Conservation (phyloP, 1,140 invertebrate genomes). For the Lycorma delicatula region DNA sequence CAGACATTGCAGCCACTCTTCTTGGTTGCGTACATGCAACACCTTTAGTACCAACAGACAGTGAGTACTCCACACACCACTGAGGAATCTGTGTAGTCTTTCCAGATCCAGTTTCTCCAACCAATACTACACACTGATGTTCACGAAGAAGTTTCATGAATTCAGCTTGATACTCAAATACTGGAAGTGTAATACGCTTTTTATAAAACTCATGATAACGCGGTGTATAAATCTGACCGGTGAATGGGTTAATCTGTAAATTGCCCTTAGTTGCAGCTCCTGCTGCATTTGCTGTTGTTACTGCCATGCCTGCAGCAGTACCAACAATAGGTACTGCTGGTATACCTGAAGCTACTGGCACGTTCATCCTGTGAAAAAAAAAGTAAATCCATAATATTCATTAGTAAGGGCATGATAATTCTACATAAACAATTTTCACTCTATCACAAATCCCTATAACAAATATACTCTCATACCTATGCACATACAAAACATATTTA, state of each 20-base stretch:
- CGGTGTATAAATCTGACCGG: no score
- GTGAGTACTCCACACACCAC: constrained; percentile 83
- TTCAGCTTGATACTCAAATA: constrained; percentile 95
- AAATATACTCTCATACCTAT: no score
- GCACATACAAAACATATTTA: no score
- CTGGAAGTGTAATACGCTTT: constrained; percentile 86
- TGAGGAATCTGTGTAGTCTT: constrained; percentile 96
- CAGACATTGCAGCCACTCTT: constrained; percentile 97
- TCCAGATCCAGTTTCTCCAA: constrained; percentile 93
- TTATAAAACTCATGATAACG: constrained; percentile 73
- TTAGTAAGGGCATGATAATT: no score
- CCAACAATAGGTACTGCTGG: neutral
- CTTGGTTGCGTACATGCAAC: constrained; percentile 97
- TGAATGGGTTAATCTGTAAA: no score
- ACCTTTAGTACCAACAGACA: constrained; percentile 59
- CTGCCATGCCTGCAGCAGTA: neutral
- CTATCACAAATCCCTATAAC: no score
- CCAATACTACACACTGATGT: constrained; percentile 87
- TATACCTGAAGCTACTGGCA: no score
- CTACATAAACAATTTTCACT: no score
- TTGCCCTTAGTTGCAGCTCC: no score
- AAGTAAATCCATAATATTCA: no score
- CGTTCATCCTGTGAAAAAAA: no score
- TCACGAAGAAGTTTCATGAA: constrained; percentile 87
- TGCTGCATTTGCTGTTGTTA: no score